Conservation (phyloP, 2,113 vertebrate genomes). For the Cyanistes caeruleus region DNA sequence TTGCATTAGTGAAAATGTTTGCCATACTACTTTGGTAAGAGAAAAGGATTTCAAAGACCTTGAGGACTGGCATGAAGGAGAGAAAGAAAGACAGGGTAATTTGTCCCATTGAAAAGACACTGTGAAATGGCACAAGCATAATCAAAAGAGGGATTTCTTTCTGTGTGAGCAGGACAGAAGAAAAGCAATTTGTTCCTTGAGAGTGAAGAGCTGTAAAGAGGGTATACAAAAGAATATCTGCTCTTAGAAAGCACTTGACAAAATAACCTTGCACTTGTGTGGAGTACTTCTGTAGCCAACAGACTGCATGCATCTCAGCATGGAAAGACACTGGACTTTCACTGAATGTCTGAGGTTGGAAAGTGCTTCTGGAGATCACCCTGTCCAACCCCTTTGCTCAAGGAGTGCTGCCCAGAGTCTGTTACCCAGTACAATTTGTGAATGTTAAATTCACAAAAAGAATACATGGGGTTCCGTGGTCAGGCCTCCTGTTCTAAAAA, state of each 20-base stretch:
- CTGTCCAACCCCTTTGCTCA: not conserved
- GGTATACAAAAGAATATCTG: not conserved
- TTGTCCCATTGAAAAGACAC: not conserved
- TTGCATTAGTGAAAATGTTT: not conserved
- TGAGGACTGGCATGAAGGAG: not conserved
- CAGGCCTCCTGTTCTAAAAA: not conserved
- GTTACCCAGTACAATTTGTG: not conserved
- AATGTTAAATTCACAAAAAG: not conserved
- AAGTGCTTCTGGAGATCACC: not conserved
- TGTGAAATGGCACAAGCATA: not conserved
- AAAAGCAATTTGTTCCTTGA: not conserved
- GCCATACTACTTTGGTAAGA: not conserved
- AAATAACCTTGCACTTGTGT: not conserved
- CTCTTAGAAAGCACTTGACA: constrained; percentile 8
- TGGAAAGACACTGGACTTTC: not conserved
- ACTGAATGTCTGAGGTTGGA: not conserved
- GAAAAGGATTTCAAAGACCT: not conserved
- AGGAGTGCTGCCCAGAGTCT: not conserved
- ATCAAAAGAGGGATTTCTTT: not conserved
- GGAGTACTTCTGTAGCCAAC: not conserved
- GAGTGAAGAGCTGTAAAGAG: not conserved
- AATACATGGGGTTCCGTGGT: not conserved
- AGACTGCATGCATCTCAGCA: not conserved
- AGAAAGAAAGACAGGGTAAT: not conserved
- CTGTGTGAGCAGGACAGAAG: not conserved